These are phyloP conservation scores for Drosophila kanekoi DNA, from an alignment of 2,888 invertebrate species.

Conservation along the genomic window DNA sequence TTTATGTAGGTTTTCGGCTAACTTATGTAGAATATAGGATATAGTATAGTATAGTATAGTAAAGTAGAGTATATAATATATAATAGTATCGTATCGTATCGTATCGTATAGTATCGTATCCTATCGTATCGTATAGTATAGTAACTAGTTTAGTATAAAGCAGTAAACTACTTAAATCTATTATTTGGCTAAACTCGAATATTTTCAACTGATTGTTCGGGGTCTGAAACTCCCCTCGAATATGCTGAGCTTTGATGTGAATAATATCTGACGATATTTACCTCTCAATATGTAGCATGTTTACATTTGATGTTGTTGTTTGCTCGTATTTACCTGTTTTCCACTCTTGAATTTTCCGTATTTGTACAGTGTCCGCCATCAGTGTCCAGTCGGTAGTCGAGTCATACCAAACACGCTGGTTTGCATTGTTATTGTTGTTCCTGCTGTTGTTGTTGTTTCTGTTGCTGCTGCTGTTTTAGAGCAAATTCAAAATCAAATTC, in stretches of 20 bases:
- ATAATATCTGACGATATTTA: constrained; percentile 22
- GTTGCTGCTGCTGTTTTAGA: constrained; percentile 64
- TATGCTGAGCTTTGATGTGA: constrained; percentile 10
- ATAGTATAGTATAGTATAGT: too few species aligned
- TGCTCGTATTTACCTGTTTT: constrained; percentile 47
- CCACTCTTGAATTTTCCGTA: constrained; percentile 43
- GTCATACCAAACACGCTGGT: constrained; percentile 22
- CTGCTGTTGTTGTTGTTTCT: constrained; percentile 38
- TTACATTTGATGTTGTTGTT: constrained; percentile 45
- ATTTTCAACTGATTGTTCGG: constrained; percentile 1
- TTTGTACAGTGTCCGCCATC: constrained; percentile 70
- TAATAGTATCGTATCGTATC: too few species aligned
- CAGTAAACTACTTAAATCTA: neutral
- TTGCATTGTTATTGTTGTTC: constrained; percentile 23
- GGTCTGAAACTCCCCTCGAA: neutral
- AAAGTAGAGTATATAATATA: too few species aligned
- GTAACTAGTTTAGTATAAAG: too few species aligned
- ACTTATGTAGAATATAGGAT: too few species aligned
- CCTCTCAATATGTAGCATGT: constrained; percentile 61
- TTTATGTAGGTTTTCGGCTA: too few species aligned
- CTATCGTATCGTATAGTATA: too few species aligned
- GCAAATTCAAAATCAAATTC: constrained; percentile 79
- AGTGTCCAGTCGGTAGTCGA: constrained; percentile 45
- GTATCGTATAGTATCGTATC: too few species aligned
- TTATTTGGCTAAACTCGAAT: neutral